Conservation (phyloP, 2,113 vertebrate genomes). For the Acrocephalus arundinaceus region DNA sequence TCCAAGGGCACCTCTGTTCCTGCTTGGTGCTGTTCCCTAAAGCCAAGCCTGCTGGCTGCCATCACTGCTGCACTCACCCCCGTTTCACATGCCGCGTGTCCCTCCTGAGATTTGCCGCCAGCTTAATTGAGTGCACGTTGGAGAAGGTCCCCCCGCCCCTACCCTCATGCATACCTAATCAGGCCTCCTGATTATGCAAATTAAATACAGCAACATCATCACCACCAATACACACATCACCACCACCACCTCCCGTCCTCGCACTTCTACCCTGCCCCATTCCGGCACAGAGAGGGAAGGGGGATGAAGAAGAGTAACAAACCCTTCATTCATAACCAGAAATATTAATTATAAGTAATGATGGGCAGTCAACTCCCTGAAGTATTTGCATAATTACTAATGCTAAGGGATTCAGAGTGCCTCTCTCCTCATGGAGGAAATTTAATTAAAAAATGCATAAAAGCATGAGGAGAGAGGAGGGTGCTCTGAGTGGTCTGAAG, state of each 20-base stretch:
- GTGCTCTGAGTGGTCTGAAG: slow-evolving; percentile 24
- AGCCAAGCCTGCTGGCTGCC: background rate
- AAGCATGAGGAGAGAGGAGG: slow-evolving; percentile 31
- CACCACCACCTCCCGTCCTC: background rate
- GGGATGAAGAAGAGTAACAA: background rate
- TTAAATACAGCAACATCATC: slow-evolving; percentile 29
- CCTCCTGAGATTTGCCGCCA: slow-evolving; percentile 17
- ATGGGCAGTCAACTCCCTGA: slow-evolving; percentile 66
- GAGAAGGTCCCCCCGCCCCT: background rate
- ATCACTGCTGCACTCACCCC: background rate
- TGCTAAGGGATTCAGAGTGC: slow-evolving; percentile 62
- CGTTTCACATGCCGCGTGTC: background rate
- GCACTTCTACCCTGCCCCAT: background rate
- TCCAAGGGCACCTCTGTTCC: background rate
- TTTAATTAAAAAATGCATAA: slow-evolving; percentile 68
- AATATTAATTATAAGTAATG: slow-evolving; percentile 70
- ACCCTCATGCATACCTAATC: slow-evolving; percentile 19
- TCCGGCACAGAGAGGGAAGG: background rate
- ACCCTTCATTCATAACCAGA: slow-evolving; percentile 54
- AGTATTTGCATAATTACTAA: slow-evolving; percentile 68
- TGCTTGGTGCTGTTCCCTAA: background rate
- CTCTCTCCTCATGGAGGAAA: slow-evolving; percentile 39
- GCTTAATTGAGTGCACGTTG: background rate
- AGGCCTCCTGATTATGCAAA: slow-evolving; percentile 51
- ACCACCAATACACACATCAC: background rate